These are phyloP conservation scores for Dunckerocampus dactyliophorus DNA, from an alignment of 2,113 vertebrate genomes.

Conservation along the genomic window DNA sequence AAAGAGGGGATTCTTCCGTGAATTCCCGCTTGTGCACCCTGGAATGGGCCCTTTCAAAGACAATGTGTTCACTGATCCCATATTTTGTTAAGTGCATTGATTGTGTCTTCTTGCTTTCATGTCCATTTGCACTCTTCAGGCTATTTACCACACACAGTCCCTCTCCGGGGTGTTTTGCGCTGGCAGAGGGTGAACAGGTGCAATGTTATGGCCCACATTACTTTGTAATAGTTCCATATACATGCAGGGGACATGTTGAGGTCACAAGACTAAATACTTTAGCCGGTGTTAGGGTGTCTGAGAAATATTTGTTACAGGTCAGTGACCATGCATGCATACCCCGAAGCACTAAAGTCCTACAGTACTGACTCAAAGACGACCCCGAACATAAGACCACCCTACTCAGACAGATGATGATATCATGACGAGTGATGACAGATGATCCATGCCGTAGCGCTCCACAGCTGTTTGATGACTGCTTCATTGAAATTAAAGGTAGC, in stretches of 20 bases:
- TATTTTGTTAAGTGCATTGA: no score
- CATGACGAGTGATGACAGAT: no score
- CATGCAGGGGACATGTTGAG: slow-evolving; percentile 32
- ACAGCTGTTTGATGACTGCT: no score
- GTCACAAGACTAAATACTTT: slow-evolving; percentile 47
- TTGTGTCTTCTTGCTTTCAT: not conserved
- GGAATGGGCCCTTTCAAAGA: slow-evolving; percentile 26
- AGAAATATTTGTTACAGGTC: slow-evolving; percentile 61
- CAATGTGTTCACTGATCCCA: slow-evolving; percentile 10
- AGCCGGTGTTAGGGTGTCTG: slow-evolving; percentile 49
- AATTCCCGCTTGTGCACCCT: slow-evolving; percentile 44
- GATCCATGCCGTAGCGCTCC: no score
- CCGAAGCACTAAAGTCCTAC: slow-evolving; percentile 24
- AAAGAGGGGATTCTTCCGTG: slow-evolving; percentile 22
- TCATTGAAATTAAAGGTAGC: no score
- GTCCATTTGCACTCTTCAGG: not conserved
- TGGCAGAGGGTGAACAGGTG: not conserved
- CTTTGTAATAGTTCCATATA: slow-evolving; percentile 37
- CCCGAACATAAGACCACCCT: no score
- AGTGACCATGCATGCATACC: slow-evolving; percentile 42
- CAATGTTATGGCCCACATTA: slow-evolving; percentile 22
- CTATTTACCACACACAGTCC: not conserved
- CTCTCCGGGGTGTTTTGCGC: not conserved
- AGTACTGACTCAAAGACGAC: no score
- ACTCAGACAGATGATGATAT: no score